Conservation (phyloP, 2,888 invertebrate species). For the Rhorus exstirpatorius region DNA sequence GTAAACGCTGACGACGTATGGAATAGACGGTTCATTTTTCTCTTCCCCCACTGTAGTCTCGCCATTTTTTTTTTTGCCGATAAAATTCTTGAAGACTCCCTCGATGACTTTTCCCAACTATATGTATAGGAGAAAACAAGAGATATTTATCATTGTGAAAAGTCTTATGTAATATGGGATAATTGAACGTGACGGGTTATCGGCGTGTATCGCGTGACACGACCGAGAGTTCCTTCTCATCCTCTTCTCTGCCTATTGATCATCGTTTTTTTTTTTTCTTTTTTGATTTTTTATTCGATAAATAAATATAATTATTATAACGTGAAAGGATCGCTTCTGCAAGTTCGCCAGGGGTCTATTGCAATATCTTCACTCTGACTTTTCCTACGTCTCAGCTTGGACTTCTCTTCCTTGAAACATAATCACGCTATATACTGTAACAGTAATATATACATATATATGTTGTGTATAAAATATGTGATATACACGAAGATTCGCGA, state of each 20-base stretch:
- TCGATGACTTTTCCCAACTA: conserved; percentile 2
- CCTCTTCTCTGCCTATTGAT: conserved; percentile 38
- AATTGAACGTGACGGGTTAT: conserved; percentile 63
- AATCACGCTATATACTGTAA: conserved; percentile 12
- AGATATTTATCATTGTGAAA: conserved; percentile 55
- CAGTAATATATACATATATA: neutral
- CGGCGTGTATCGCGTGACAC: conserved; percentile 62
- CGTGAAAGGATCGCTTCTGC: conserved; percentile 56
- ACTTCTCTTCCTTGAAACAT: conserved; percentile 60
- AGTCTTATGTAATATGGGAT: conserved; percentile 53
- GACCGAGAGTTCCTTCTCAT: conserved; percentile 39
- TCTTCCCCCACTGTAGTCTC: neutral
- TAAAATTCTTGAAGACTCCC: conserved; percentile 7
- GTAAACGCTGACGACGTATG: neutral
- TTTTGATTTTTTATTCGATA: conserved; percentile 38
- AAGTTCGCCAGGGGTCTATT: conserved; percentile 39
- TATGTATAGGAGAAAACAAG: conserved; percentile 26
- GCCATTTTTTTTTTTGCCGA: neutral
- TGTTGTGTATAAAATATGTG: neutral
- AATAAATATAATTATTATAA: conserved; percentile 61
- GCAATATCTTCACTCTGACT: conserved; percentile 18
- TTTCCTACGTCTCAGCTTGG: conserved; percentile 37
- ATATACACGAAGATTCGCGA: conserved; percentile 45
- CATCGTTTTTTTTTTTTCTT: conserved; percentile 20
- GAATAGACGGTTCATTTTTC: conserved; percentile 21